phyloP scores from a whole-genome alignment of 2,888 invertebrate species.

The Xanthostigma xanthostigma region DNA sequence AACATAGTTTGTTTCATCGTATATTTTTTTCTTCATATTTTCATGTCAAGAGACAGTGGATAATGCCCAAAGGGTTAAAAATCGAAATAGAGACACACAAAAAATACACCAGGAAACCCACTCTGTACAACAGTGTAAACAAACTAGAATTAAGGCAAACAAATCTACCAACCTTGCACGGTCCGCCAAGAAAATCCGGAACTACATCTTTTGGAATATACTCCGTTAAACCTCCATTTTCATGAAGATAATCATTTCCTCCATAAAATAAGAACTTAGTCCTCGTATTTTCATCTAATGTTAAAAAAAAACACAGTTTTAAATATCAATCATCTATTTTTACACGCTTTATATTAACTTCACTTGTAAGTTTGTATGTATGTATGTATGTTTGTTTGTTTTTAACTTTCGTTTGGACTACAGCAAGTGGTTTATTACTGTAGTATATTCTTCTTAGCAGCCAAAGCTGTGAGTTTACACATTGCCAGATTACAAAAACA shows the following conservation, averaged over 20 bases:
- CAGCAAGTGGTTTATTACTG: too few relatives aligned
- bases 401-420: too few relatives aligned
- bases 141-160: background rate
- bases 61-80: too few relatives aligned
- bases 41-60: too few relatives aligned
- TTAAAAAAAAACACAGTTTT: slow-evolving; percentile 7
- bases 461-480: background rate
- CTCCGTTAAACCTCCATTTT: slow-evolving; percentile 65
- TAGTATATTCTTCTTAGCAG: too few relatives aligned
- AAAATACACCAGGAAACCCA: background rate
- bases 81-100: background rate
- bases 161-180: slow-evolving; percentile 52
- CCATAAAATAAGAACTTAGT: slow-evolving; percentile 86
- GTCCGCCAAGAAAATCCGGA: slow-evolving; percentile 86
- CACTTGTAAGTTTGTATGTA: too few relatives aligned
- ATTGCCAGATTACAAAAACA: slow-evolving; percentile 1
- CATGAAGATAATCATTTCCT: slow-evolving; percentile 69
- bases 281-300: slow-evolving; percentile 75
- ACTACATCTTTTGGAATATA: slow-evolving; percentile 74
- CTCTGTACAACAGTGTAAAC: background rate
- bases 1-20: too few relatives aligned
- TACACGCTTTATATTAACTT: too few relatives aligned
- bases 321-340: slow-evolving; percentile 4
- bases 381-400: too few relatives aligned
- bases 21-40: too few relatives aligned